Base-by-base conservation (phyloP, 2,797 vertebrate genomes). In the Limosa lapponica region DNA sequence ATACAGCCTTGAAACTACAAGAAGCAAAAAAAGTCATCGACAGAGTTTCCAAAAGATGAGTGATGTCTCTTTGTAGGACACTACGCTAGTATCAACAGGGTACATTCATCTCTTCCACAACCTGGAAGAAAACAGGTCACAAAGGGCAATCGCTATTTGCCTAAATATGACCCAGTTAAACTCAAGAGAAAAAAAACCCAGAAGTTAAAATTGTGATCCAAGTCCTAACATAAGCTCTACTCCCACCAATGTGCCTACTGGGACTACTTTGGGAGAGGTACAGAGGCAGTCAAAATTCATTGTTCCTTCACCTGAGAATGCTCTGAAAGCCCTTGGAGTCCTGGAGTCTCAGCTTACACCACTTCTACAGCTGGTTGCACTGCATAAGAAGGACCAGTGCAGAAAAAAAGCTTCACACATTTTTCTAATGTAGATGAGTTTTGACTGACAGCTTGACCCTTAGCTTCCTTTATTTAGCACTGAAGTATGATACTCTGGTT, bases 401-500 rank as follows among this genome's bases (percentile, higher is more conserved):
- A 74, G 30, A 36, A 37, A 82, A 88, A 95, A 72, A 17, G 3
- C 49, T 25, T 57, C 54, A 59, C 44, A 43, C 8, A 61, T 82
- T 92, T 93, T 95, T 87, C 57, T 89, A 83, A 86, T 16, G 37
- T 66, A 88, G 79, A 86, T 91, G 89, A 85, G 41, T 85, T 96
- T 82, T 87, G 87, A 96, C 69, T 85, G 94, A 88, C 91, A 93
- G 44, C n/a, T 61, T 92, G 90, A 95, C 75, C 75, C 65, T 95
- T 51, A 83, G 27, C 41, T 95, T 96, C 52, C 65, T 86, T 87
- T 85, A 88, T 49, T 92, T 88, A 88, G 46, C 65, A 39, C 37
- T 83, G 84, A 95, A 82, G n/a, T 91, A 43, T 72, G 79, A 95
- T 71, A 91, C 64, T 77, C 10, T 1, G 1, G 18, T 77, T 87